Evolutionary conservation across 2,113 vertebrate species (phyloP), one percentile per base, ranked within the genome.

Genomic region (Labeo catla): DNA sequence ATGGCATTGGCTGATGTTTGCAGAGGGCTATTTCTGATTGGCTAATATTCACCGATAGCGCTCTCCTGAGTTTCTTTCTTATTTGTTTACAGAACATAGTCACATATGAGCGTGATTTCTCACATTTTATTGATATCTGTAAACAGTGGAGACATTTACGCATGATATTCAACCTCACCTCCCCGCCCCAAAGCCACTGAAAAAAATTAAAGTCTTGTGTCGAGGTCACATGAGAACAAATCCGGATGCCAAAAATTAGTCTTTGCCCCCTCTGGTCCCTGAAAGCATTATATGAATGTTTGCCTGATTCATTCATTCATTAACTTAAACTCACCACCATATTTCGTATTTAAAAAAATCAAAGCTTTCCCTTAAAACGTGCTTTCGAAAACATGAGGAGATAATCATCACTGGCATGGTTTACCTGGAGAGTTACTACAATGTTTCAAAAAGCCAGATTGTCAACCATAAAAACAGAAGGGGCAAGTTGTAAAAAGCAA

Each of bases 281-380:
- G 16, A 43, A 15, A 21, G 34, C 63, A 57, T 47, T 81, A 65
- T 63, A 81, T 8, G 54, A 61, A 61, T n/a, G 2, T 61, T 11
- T 13, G 15, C 3, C 10, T 2, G 11, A 52, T 15, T 45, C 15
- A 80, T 80, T 90, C 88, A 86, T 74, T 57, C 23, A 65, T 81
- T 34, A 65, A n/a, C 19, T 47, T 52, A 19, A 4, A 39, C 28
- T 68, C 28, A 2, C n/a, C 19, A 8, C 28, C 43, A 47, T 65
- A 47, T 2, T 28, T 47, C 3, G 8, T 19, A 39, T 4, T 43
- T 21, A 47, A 63, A 39, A 80, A 13, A 16, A 5, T 3, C 0
- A 65, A 63, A 0, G 5, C 15, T 16, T 78, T 3, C 7, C 15
- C 4, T 78, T 73, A 57, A 16, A n/a, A 47, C 21, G 15, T 43